Evolutionary conservation across 2,797 vertebrate species (phyloP).

Genomic region (Cynodonichthys magdalenae): DNA sequence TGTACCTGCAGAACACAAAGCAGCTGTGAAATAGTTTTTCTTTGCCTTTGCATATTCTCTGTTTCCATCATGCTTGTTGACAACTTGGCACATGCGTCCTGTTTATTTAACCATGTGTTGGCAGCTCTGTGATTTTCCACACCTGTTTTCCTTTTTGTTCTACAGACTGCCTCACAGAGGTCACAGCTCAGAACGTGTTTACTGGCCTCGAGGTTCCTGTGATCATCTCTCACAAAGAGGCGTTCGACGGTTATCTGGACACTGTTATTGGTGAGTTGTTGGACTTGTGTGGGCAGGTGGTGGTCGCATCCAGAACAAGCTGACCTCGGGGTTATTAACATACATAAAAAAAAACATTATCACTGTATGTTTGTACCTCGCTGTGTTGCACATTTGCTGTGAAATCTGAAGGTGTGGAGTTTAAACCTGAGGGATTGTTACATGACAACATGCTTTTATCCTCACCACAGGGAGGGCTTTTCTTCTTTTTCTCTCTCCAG

Average conservation of each 20-base stretch:
- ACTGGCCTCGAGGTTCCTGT: conserved; percentile 89
- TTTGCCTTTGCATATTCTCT: conserved; percentile 11
- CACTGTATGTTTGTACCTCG: neutral
- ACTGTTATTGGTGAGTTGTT: conserved; percentile 88
- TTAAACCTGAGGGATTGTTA: conserved; percentile 29
- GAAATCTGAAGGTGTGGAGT: conserved; percentile 29
- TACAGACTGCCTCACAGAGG: conserved; percentile 88
- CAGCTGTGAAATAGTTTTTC: neutral
- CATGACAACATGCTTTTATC: conserved; percentile 34
- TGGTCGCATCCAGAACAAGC: neutral
- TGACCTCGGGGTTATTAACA: neutral
- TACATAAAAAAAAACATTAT: neutral
- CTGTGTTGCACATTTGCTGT: conserved; percentile 1
- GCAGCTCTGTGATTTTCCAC: conserved; percentile 16
- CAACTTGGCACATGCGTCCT: too few species aligned
- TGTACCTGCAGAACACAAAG: conserved; percentile 1
- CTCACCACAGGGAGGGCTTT: conserved; percentile 16
- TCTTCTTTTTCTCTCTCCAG: conserved; percentile 1
- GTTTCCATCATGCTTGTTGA: neutral
- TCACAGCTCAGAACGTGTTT: conserved; percentile 88
- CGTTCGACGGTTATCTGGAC: conserved; percentile 88
- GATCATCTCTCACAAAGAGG: conserved; percentile 82
- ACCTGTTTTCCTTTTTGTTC: conserved; percentile 44
- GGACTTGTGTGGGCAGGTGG: neutral
- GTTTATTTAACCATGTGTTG: too few species aligned